Evolutionary conservation across 2,113 vertebrate species (phyloP).

Genomic region (Neogobius melanostomus): DNA sequence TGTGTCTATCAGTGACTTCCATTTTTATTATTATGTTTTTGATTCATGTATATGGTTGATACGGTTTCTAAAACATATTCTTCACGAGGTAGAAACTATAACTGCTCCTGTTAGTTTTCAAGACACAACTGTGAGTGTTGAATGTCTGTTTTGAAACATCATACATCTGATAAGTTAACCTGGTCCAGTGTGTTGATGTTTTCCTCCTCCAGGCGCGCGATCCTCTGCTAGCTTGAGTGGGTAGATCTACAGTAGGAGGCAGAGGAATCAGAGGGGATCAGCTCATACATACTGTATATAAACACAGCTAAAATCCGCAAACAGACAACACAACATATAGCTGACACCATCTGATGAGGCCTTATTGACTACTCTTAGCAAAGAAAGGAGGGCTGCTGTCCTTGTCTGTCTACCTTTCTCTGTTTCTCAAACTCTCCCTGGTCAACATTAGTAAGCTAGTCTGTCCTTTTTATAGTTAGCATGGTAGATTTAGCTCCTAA

Average conservation of each 20-base stretch:
- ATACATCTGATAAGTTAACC: slow-evolving; percentile 53
- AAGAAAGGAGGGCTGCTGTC: slow-evolving; percentile 66
- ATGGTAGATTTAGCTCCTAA: slow-evolving; percentile 66
- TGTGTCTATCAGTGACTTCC: slow-evolving; percentile 66
- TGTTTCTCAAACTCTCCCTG: slow-evolving; percentile 63
- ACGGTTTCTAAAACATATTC: slow-evolving; percentile 26
- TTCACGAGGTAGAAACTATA: too few relatives aligned
- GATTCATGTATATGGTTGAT: slow-evolving; percentile 47
- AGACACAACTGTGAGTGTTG: neutral
- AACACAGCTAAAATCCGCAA: slow-evolving; percentile 30
- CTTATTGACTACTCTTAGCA: slow-evolving; percentile 20
- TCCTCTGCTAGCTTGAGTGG: slow-evolving; percentile 68
- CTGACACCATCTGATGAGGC: slow-evolving; percentile 36
- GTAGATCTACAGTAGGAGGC: slow-evolving; percentile 68
- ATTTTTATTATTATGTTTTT: slow-evolving; percentile 45
- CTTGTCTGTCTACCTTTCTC: slow-evolving; percentile 51
- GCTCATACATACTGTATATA: slow-evolving; percentile 41
- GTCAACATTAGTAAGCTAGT: slow-evolving; percentile 55
- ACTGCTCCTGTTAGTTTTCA: neutral
- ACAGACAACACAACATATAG: slow-evolving; percentile 18
- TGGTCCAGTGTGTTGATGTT: slow-evolving; percentile 65
- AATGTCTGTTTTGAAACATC: slow-evolving; percentile 37
- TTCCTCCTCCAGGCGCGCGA: slow-evolving; percentile 68
- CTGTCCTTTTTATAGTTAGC: slow-evolving; percentile 71
- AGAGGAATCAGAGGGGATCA: slow-evolving; percentile 55